These are phyloP conservation scores for Scrobipalpa atriplicella DNA, from an alignment of 2,888 invertebrate species.

Conservation along the genomic window DNA sequence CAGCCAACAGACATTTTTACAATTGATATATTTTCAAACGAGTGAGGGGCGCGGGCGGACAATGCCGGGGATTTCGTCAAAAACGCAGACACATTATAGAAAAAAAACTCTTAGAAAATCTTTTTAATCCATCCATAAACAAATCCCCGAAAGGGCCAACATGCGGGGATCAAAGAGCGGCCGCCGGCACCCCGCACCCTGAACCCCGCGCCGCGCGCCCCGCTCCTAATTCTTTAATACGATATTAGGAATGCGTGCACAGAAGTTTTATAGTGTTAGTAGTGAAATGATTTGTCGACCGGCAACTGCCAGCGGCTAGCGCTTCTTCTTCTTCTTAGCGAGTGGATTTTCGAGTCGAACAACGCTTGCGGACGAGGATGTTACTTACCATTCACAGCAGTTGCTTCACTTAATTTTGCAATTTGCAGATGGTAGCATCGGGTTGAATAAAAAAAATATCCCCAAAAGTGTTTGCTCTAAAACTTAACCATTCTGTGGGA, in stretches of 20 bases:
- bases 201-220: slow-evolving; percentile 10
- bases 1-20: background rate
- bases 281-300: background rate
- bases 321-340: no score
- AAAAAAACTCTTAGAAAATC: slow-evolving; percentile 53
- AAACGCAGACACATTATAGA: slow-evolving; percentile 35
- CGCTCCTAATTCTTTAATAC: slow-evolving; percentile 51
- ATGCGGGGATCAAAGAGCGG: slow-evolving; percentile 52
- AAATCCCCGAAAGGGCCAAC: slow-evolving; percentile 52
- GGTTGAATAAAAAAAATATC: no score
- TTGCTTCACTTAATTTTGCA: no score
- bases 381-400: no score
- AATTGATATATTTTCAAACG: background rate
- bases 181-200: slow-evolving; percentile 33
- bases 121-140: slow-evolving; percentile 68
- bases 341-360: no score
- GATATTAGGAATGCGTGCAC: slow-evolving; percentile 52
- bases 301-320: no score
- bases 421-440: no score
- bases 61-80: slow-evolving; percentile 11
- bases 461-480: no score
- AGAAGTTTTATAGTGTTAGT: background rate
- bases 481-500: no score
- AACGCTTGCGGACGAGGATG: no score
- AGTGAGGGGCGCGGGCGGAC: background rate